Evolutionary conservation across 2,888 invertebrate genomes (phyloP), one percentile per base, ranked within the genome.

Genomic region (Megastigmus dorsalis): DNA sequence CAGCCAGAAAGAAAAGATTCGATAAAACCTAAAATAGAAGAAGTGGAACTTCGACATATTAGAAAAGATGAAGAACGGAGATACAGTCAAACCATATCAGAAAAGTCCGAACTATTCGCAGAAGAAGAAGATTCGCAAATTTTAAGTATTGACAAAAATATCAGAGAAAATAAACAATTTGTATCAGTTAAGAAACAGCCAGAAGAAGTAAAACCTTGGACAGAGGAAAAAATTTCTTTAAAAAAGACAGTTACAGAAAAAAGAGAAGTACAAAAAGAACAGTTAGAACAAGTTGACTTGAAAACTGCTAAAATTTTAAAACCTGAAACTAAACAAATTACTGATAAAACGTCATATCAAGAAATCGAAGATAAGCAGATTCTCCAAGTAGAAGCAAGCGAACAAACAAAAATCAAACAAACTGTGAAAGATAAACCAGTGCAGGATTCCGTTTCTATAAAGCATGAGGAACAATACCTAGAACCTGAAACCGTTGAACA

Each of bases 151-250:
- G 36, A 63, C 6, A 54, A 54, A 66, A 55, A 55, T n/a, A n/a
- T 15, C 2, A 26, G 18, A 13, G 50, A 50, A 26, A 50, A 0
- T 91, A 93, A 87, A 89, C n/a, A 90, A 77, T 89, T 90, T 23
- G 87, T 84, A 72, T 83, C 91, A 5, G 91, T n/a, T n/a, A 91
- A 80, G 88, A 88, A 79, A 81, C n/a, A 83, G 77, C 82, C 86
- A 83, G 74, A 88, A 83, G 76, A 88, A 89, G 78, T 79, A 1
- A 84, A 90, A 81, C 90, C 92, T 9, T 92, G 92, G 92, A 94
- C 92, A 2, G 90, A 93, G 81, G 92, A 94, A 86, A 90, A 91
- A 78, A 89, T 92, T 15, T 88, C 85, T 45, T 83, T 92, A 28
- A 92, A 92, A 79, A 89, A 88, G 80, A 85, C 89, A 74, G 83